Evolutionary conservation across 2,888 invertebrate species (phyloP).

Genomic region (Pteria penguin): DNA sequence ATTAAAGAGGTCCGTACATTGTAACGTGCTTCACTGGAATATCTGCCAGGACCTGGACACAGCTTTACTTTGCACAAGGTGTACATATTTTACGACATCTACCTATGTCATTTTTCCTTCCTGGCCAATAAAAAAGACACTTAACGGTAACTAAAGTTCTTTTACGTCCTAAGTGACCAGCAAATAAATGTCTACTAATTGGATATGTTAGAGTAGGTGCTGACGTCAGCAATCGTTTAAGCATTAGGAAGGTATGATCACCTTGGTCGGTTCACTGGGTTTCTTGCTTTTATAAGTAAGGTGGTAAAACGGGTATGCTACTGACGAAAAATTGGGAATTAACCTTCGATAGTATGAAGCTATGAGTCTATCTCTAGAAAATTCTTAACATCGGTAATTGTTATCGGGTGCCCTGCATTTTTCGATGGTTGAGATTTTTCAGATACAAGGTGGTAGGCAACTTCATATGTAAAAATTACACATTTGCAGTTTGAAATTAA

Average conservation of each 20-base stretch:
- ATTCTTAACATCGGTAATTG: conserved; percentile 1
- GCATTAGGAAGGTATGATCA: not conserved
- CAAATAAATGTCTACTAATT: not conserved
- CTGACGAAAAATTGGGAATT: conserved; percentile 23
- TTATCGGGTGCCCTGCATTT: conserved; percentile 9
- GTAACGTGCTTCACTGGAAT: conserved; percentile 24
- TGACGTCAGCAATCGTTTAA: conserved; percentile 13
- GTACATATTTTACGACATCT: conserved; percentile 25
- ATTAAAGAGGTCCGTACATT: conserved; percentile 29
- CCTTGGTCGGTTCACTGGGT: conserved; percentile 23
- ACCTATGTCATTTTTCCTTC: conserved; percentile 24
- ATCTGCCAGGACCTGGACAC: conserved; percentile 10
- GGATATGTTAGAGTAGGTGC: conserved; percentile 28
- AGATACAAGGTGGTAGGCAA: conserved; percentile 23
- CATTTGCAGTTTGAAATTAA: conserved; percentile 36
- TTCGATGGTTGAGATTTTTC: conserved; percentile 1
- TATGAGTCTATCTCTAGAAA: conserved; percentile 33
- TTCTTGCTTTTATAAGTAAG: conserved; percentile 13
- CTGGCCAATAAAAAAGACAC: conserved; percentile 33
- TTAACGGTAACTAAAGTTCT: conserved; percentile 30
- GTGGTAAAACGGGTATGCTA: conserved; percentile 8
- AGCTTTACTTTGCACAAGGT: conserved; percentile 12
- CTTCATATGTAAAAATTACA: conserved; percentile 18
- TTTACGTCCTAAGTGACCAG: conserved; percentile 34
- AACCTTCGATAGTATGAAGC: conserved; percentile 23